Evolutionary conservation across 2,888 invertebrate genomes (phyloP).

Genomic region (Dascillus cervinus): DNA sequence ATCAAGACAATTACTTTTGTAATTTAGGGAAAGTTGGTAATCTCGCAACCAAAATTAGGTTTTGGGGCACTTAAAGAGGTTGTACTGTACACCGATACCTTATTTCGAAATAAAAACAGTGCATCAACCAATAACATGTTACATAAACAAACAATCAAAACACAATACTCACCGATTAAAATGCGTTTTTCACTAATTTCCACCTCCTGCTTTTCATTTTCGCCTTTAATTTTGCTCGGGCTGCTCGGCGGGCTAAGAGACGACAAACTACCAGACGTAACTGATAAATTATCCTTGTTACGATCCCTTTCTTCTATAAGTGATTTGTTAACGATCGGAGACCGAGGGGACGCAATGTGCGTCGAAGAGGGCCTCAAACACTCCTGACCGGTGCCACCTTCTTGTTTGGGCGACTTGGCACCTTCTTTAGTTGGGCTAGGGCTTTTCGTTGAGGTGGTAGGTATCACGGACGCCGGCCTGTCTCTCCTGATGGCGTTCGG

Average conservation of each 20-base stretch:
- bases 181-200: conserved; percentile 51
- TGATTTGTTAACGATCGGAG: conserved; percentile 44
- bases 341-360: conserved; percentile 16
- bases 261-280: conserved; percentile 39
- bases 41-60: too few species aligned
- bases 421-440: conserved; percentile 19
- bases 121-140: too few species aligned
- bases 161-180: too few species aligned
- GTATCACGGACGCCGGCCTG: conserved; percentile 37
- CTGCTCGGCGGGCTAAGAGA: conserved; percentile 42
- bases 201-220: conserved; percentile 47
- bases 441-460: conserved; percentile 26
- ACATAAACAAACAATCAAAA: too few species aligned
- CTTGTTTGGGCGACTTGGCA: conserved; percentile 29
- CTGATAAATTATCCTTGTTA: conserved; percentile 37
- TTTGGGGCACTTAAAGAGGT: too few species aligned
- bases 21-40: too few species aligned
- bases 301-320: conserved; percentile 40
- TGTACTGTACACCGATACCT: too few species aligned
- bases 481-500: conserved; percentile 33
- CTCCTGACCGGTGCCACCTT: conserved; percentile 26
- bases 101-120: too few species aligned
- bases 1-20: too few species aligned
- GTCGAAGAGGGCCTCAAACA: conserved; percentile 24
- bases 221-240: conserved; percentile 36